phyloP scores from a whole-genome alignment of 1,140 invertebrate species.

The Drosophila hydei region DNA sequence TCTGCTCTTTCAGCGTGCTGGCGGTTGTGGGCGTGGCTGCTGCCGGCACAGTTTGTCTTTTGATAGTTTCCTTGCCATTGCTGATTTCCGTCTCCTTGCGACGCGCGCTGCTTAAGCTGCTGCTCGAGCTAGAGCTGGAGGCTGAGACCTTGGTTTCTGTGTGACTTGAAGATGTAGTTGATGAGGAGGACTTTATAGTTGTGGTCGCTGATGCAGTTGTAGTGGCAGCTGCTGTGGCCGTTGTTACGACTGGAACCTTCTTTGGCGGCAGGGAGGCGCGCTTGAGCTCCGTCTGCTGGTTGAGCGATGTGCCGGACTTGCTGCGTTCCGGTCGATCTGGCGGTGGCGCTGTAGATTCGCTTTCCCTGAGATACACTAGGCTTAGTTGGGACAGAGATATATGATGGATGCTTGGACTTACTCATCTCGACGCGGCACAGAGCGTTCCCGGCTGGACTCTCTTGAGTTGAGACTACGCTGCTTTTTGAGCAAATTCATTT shows the following conservation, averaged over 20 bases:
- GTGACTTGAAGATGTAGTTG: conserved; percentile 10
- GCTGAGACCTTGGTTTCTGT: conserved; percentile 43
- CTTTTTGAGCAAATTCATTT: conserved; percentile 87
- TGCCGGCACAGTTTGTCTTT: conserved; percentile 84
- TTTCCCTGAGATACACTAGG: conserved; percentile 42
- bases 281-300: conserved; percentile 56
- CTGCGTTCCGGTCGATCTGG: conserved; percentile 78
- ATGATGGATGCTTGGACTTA: conserved; percentile 20
- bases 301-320: conserved; percentile 61
- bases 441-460: conserved; percentile 85
- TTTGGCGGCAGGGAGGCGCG: conserved; percentile 71
- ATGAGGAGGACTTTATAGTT: conserved; percentile 51
- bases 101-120: conserved; percentile 39
- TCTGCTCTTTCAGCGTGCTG: conserved; percentile 86
- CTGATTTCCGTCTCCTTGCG: conserved; percentile 77
- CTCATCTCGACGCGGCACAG: conserved; percentile 71
- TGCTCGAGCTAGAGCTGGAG: conserved; percentile 34
- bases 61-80: conserved; percentile 66
- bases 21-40: conserved; percentile 83
- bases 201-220: conserved; percentile 50
- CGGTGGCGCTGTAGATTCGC: conserved; percentile 51
- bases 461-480: conserved; percentile 85
- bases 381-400: background rate
- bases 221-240: conserved; percentile 18
- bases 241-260: conserved; percentile 51